Conservation (phyloP, 2,888 invertebrate species). For the Rosalia funebris region DNA sequence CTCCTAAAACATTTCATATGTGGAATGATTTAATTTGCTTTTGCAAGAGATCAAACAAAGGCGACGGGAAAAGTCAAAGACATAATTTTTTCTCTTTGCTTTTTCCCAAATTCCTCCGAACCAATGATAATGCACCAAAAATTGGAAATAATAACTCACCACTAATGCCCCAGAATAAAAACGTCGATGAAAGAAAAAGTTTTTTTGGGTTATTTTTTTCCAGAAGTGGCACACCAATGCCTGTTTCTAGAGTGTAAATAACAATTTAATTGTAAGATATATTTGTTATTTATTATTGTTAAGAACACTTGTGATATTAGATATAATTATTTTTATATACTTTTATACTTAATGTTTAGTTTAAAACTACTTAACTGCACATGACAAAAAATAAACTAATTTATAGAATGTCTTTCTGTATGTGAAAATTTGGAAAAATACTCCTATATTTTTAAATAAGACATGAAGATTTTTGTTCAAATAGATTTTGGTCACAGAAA, state of each 20-base stretch:
- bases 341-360: slow-evolving; percentile 17
- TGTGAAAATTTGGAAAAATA: too few species aligned
- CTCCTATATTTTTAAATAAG: too few species aligned
- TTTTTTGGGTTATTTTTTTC: slow-evolving; percentile 42
- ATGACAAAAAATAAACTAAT: slow-evolving; percentile 9
- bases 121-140: slow-evolving; percentile 19
- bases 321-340: slow-evolving; percentile 22
- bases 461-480: too few species aligned
- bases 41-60: slow-evolving; percentile 30
- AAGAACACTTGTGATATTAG: slow-evolving; percentile 19
- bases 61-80: slow-evolving; percentile 24
- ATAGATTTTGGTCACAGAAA: too few species aligned
- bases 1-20: slow-evolving; percentile 57
- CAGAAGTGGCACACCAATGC: slow-evolving; percentile 35
- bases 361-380: slow-evolving; percentile 1
- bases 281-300: slow-evolving; percentile 19
- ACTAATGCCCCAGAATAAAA: slow-evolving; percentile 24
- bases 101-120: slow-evolving; percentile 35
- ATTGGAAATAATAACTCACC: slow-evolving; percentile 13
- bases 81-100: slow-evolving; percentile 26
- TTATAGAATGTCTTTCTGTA: too few species aligned
- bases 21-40: slow-evolving; percentile 55
- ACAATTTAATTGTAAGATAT: slow-evolving; percentile 11
- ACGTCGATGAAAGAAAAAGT: slow-evolving; percentile 35
- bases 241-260: slow-evolving; percentile 39